Percentiles rank a stretch among this genome's conserved stretches.
Conservation (phyloP, 2,888 invertebrate species). For the Noctuana brunneofusca region DNA sequence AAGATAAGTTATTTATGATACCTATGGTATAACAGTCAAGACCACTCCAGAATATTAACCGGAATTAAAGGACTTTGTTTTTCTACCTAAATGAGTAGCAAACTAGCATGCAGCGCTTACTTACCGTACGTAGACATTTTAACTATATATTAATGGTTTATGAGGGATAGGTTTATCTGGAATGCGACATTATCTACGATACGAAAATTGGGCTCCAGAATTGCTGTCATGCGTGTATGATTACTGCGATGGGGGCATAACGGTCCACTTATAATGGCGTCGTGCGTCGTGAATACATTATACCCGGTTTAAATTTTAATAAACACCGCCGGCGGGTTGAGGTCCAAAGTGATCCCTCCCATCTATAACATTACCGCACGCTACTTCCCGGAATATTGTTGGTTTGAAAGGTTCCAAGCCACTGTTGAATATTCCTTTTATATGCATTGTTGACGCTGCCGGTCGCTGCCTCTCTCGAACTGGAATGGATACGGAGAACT, state of each 20-base stretch:
- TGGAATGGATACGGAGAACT: background rate
- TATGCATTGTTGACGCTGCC: constrained; percentile 4
- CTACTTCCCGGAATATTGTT: constrained; percentile 11
- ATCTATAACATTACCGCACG: constrained; percentile 6
- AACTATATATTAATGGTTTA: no score
- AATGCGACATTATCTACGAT: background rate
- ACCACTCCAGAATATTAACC: no score
- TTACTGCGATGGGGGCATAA: constrained; percentile 23
- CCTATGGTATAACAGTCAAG: no score
- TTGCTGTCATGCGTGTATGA: background rate
- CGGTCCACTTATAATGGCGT: constrained; percentile 20
- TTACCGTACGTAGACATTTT: no score
- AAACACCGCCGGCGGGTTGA: constrained; percentile 11
- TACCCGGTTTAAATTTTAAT: constrained; percentile 26
- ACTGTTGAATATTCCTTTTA: constrained; percentile 5
- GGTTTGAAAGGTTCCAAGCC: constrained; percentile 7
- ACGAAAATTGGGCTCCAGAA: background rate
- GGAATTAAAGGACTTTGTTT: no score
- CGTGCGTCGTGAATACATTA: constrained; percentile 28
- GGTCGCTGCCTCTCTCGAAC: background rate
- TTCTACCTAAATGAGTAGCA: no score
- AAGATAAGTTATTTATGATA: no score
- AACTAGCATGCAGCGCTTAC: no score
- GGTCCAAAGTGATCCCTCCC: background rate
- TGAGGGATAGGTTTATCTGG: background rate